These are phyloP conservation scores for Fistularia commersonii DNA, from an alignment of 2,797 vertebrate species.

Conservation along the genomic window DNA sequence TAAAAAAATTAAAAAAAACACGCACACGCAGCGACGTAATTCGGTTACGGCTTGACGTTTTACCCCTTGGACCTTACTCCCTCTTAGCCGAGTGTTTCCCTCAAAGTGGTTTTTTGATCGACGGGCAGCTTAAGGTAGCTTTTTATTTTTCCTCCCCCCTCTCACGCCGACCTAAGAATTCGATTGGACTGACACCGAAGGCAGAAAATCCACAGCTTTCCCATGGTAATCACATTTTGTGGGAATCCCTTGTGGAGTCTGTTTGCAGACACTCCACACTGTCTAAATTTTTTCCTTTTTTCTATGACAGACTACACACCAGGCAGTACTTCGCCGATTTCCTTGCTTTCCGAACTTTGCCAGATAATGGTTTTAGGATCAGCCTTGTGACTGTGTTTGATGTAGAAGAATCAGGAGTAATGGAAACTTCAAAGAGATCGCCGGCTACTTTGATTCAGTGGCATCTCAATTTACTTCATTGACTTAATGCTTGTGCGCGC, in stretches of 20 bases:
- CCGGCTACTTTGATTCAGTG: slow-evolving; percentile 63
- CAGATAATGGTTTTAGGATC: slow-evolving; percentile 68
- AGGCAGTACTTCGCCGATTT: slow-evolving; percentile 24
- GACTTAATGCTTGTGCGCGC: slow-evolving; percentile 48
- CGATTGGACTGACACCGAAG: slow-evolving; percentile 28
- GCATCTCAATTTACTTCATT: slow-evolving; percentile 66
- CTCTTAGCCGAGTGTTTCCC: slow-evolving; percentile 30
- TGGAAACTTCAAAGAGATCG: slow-evolving; percentile 74
- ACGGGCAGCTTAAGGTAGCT: slow-evolving; percentile 29
- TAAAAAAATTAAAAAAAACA: no score
- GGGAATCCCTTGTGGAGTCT: slow-evolving; percentile 15
- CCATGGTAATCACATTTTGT: slow-evolving; percentile 20
- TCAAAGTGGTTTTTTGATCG: slow-evolving; percentile 36
- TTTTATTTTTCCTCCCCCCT: slow-evolving; percentile 14
- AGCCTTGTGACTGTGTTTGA: slow-evolving; percentile 67
- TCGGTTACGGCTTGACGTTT: slow-evolving; percentile 12
- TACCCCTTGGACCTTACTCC: slow-evolving; percentile 6
- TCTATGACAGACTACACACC: slow-evolving; percentile 20
- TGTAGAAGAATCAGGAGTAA: slow-evolving; percentile 67
- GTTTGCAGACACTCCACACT: slow-evolving; percentile 20
- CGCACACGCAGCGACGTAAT: slow-evolving; percentile 17
- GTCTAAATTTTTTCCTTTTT: slow-evolving; percentile 1
- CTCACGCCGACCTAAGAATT: slow-evolving; percentile 12
- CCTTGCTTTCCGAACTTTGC: slow-evolving; percentile 34
- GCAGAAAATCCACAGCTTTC: slow-evolving; percentile 24